A percentile compares a stretch with the other conserved stretches of the same genome.
These are phyloP conservation scores for Drosophila falleni DNA, from an alignment of 2,888 invertebrate species.

Conservation along the genomic window DNA sequence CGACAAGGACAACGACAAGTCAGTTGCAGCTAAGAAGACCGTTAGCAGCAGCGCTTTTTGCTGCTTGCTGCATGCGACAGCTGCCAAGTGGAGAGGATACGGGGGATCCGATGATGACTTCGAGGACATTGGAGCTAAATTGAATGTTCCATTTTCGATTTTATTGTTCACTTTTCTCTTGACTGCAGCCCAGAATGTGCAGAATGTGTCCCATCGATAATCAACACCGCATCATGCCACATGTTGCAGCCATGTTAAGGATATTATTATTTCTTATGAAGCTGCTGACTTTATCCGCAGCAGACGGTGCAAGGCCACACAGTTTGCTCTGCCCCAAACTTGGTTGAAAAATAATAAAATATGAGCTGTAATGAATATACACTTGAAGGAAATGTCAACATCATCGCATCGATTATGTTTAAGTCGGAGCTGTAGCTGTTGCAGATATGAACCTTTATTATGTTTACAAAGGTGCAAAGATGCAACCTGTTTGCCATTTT, in stretches of 20 bases:
- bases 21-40: constrained; percentile 60
- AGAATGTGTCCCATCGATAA: constrained; percentile 52
- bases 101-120: constrained; percentile 22
- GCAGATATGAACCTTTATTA: constrained; percentile 34
- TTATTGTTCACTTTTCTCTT: constrained; percentile 24
- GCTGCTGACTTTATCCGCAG: constrained; percentile 38
- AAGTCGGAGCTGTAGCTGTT: constrained; percentile 24
- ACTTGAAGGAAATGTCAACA: constrained; percentile 60
- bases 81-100: constrained; percentile 48
- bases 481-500: background rate
- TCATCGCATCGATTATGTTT: constrained; percentile 66
- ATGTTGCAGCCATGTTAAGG: constrained; percentile 73
- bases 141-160: constrained; percentile 64
- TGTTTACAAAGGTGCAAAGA: constrained; percentile 13
- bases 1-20: constrained; percentile 39
- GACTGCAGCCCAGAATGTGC: constrained; percentile 21
- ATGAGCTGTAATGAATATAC: constrained; percentile 35
- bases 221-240: constrained; percentile 64
- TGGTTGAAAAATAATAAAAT: constrained; percentile 29
- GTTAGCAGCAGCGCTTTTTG: constrained; percentile 41
- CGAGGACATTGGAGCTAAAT: constrained; percentile 65
- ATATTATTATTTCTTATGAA: constrained; percentile 69
- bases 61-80: constrained; percentile 66
- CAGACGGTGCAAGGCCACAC: constrained; percentile 22
- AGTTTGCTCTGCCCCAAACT: background rate